Evolutionary conservation across 2,888 invertebrate genomes (phyloP), one percentile per base, ranked within the genome.

Genomic region (Acronicta leporina): DNA sequence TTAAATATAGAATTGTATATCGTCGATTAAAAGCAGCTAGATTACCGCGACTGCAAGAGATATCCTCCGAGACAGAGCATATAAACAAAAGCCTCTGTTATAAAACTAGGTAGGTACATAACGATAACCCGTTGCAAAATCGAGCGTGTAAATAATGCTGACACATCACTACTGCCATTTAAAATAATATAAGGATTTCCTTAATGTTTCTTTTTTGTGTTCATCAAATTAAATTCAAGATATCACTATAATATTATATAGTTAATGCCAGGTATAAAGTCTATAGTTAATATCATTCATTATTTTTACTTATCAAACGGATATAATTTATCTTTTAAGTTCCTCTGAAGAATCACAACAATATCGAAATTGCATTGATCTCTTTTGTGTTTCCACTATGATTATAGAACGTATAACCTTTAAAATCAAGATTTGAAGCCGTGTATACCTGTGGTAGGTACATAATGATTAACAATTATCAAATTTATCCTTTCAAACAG

Each of bases 391-490:
- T 44, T 62, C 25, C 46, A 47, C 64, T 61, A 40, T 57, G 50
- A 63, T 61, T 68, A 65, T 48, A 65, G 62, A 64, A 59, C 49
- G 62, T 41, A 59, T 54, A 68, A 72, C 68, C 76, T 74, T 59
- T 50, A 72, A 55, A 67, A 60, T 62, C 51, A 63, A 33, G n/a
- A 57, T 43, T 56, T 47, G 40, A 20, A 55, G 33, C n/a, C n/a
- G 10, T 58, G 47, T 20, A 44, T 46, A 51, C 27, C 48, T n/a
- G n/a, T n/a, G 1, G 47, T 25, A 53, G 44, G 33, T 56, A 42
- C 20, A 48, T 59, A 60, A 66, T 69, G 52, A 58, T 42, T 62
- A 63, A 57, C 57, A 52, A 63, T 58, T 65, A 66, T 60, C 40
- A 45, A 11, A 70, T 63, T 57, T 45, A 62, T 45, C 41, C 41